phyloP scores from a whole-genome alignment of 2,797 vertebrate species.

The Sebastes aleutianus region DNA sequence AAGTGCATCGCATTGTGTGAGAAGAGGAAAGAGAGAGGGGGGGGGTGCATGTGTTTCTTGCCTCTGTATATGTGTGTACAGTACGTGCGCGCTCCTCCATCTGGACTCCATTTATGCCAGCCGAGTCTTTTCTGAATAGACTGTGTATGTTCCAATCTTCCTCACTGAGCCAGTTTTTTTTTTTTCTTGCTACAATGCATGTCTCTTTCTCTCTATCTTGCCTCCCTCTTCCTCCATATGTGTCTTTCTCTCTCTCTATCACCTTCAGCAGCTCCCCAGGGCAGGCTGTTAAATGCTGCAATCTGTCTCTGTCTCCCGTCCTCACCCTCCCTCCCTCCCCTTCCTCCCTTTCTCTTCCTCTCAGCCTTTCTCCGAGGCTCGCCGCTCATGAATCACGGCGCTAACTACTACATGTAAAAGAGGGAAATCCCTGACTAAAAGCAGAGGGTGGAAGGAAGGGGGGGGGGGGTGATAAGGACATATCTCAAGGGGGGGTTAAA shows the following conservation, averaged over 20 bases:
- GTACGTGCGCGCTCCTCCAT: constrained; percentile 33
- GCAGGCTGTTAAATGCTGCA: constrained; percentile 82
- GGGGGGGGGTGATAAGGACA: constrained; percentile 28
- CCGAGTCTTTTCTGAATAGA: constrained; percentile 50
- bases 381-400: constrained; percentile 72
- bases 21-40: background rate
- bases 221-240: constrained; percentile 57
- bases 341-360: constrained; percentile 19
- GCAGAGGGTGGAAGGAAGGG: constrained; percentile 15
- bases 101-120: constrained; percentile 51
- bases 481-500: constrained; percentile 52
- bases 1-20: constrained; percentile 54
- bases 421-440: constrained; percentile 67
- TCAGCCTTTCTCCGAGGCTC: constrained; percentile 41
- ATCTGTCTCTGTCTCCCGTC: constrained; percentile 79
- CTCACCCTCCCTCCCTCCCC: constrained; percentile 22
- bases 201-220: constrained; percentile 55
- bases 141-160: constrained; percentile 58
- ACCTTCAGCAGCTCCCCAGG: constrained; percentile 80
- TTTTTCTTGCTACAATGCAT: constrained; percentile 40
- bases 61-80: constrained; percentile 45
- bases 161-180: constrained; percentile 41
- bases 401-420: constrained; percentile 70
- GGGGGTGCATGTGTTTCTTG: constrained; percentile 15
- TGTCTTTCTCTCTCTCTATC: constrained; percentile 66